Evolutionary conservation across 2,797 vertebrate genomes (phyloP), one percentile per base, ranked within the genome.

Genomic region (Argya squamiceps): DNA sequence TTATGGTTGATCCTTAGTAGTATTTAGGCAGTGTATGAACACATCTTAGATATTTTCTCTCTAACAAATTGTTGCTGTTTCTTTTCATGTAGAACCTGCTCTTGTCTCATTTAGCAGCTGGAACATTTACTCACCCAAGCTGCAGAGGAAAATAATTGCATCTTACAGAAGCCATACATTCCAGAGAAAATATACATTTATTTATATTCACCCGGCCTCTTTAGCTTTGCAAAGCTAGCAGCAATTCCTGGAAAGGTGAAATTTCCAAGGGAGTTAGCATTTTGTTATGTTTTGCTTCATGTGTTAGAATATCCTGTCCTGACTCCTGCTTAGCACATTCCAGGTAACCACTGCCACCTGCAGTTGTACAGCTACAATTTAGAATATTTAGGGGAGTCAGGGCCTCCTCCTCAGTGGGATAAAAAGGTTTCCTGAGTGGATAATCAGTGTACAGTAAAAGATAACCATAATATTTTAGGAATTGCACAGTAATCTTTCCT

Each of bases 191-290:
- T 60, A 32, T 73, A 46, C 44, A 37, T 30, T 70, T 93, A 37
- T 37, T 81, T 74, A 52, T 75, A 84, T 30, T 62, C 70, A 62
- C 60, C 49, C 76, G 56, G 63, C 67, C 71, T 70, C 68, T 89
- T 71, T 49, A 64, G 95, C 94, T 97, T 96, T 95, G 64, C 44
- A 93, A 52, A 94, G 73, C 90, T 56, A 46, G 78, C 84, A 89
- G 34, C 78, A 71, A 2, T 56, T 88, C 73, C 75, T 89, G 74
- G 81, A 64, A 68, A 64, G 44, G 73, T 36, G 67, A 15, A 5
- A 39, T 62, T 83, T 50, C 39, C 82, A 29, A 1, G 19, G 36
- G 71, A 89, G 46, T 62, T 46, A n/a, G 26, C 62, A 39, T 27
- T 75, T 41, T 80, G 23, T 92, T 81, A 63, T 5, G 62, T 91